A percentile compares a stretch with the other conserved stretches of the same genome.
phyloP scores from a whole-genome alignment of 2,113 vertebrate species.

The Camelus bactrianus region DNA sequence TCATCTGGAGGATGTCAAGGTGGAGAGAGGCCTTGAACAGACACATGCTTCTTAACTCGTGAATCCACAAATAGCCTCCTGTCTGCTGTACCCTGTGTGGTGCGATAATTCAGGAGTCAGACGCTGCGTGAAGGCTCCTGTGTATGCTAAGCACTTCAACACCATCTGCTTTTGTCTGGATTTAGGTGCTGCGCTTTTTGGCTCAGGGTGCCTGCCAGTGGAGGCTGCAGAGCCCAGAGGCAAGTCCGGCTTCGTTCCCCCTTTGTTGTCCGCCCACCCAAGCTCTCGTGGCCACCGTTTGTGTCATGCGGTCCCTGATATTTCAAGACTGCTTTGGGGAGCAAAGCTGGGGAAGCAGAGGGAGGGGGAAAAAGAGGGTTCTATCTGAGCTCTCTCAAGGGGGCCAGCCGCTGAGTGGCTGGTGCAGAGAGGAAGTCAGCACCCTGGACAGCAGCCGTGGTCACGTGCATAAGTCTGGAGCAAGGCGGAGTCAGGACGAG shows the following conservation, averaged over 20 bases:
- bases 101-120: neutral
- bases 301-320: too few species aligned
- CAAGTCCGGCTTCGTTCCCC: neutral
- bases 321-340: neutral
- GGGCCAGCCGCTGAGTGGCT: neutral
- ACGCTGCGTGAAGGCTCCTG: neutral
- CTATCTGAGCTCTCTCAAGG: accelerated
- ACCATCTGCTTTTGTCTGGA: conserved; percentile 45
- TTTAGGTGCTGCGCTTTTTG: neutral
- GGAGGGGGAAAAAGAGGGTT: neutral
- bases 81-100: neutral
- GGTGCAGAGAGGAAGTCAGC: neutral
- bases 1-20: neutral
- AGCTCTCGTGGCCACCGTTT: neutral
- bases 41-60: neutral
- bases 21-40: neutral
- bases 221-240: neutral
- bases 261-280: neutral
- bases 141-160: neutral
- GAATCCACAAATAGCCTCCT: neutral
- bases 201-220: neutral
- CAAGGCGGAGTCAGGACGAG: accelerated
- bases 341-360: neutral
- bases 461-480: neutral
- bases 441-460: neutral